Percentiles rank a stretch among this genome's conserved stretches.
Evolutionary conservation across 1,140 invertebrate genomes (phyloP).

Genomic region (Drosophila bifasciata): DNA sequence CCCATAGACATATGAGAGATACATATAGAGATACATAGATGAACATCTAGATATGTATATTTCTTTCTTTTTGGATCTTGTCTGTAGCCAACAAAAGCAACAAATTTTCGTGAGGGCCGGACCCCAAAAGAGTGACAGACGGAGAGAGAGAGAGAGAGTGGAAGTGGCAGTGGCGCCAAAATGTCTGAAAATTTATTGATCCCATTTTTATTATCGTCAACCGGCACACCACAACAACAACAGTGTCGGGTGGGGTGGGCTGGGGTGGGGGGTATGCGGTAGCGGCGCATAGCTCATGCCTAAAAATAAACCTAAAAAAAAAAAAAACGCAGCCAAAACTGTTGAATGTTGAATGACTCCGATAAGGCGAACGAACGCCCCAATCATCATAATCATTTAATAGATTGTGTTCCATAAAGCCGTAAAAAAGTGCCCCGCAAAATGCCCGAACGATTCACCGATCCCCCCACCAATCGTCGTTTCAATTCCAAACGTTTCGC

Average conservation of each 20-base stretch:
- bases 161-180: conserved; percentile 71
- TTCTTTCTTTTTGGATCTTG: conserved; percentile 4
- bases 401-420: conserved; percentile 72
- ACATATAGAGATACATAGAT: background rate
- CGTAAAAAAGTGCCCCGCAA: conserved; percentile 22
- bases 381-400: conserved; percentile 76
- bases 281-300: conserved; percentile 62
- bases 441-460: background rate
- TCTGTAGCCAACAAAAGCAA: conserved; percentile 11
- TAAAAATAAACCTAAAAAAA: conserved; percentile 78
- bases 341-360: conserved; percentile 52
- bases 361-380: conserved; percentile 63
- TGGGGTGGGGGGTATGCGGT: conserved; percentile 3
- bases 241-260: background rate
- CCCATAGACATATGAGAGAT: conserved; percentile 1
- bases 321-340: conserved; percentile 21
- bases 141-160: no score
- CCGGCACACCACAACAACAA: no score
- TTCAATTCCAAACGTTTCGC: conserved; percentile 1
- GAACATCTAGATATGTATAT: background rate
- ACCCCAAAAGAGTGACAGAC: conserved; percentile 9
- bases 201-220: conserved; percentile 74
- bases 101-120: background rate
- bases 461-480: background rate
- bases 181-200: conserved; percentile 77